Evolutionary conservation across 2,113 vertebrate genomes (phyloP).

Genomic region (Rhombomys opimus): DNA sequence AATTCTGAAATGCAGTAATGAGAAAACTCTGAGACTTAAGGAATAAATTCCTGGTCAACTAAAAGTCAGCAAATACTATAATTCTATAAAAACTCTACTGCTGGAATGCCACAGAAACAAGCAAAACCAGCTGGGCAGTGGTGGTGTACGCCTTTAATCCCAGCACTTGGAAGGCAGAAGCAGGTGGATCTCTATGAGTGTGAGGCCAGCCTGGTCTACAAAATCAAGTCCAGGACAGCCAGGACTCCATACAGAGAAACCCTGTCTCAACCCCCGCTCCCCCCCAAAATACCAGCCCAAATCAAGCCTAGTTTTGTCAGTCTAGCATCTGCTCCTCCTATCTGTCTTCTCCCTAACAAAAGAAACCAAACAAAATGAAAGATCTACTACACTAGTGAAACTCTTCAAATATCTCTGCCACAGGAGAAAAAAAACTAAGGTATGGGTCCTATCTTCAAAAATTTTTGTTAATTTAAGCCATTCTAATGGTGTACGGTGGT

Average conservation of each 20-base stretch:
- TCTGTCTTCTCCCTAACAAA: neutral
- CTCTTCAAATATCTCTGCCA: slow-evolving; percentile 17
- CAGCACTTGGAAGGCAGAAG: too few species aligned
- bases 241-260: too few species aligned
- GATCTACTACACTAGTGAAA: neutral
- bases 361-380: neutral
- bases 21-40: neutral
- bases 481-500: neutral
- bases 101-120: neutral
- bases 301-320: neutral
- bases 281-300: neutral
- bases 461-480: neutral
- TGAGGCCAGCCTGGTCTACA: too few species aligned
- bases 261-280: too few species aligned
- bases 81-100: neutral
- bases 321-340: neutral
- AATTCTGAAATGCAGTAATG: neutral
- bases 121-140: too few species aligned
- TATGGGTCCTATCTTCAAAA: neutral
- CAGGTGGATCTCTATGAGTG: too few species aligned
- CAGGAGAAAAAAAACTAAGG: neutral
- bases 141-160: too few species aligned
- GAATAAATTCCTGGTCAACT: neutral
- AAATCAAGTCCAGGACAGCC: too few species aligned
- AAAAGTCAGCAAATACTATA: slow-evolving; percentile 20